Evolutionary conservation across 2,888 invertebrate genomes (phyloP).

Genomic region (Mesoligia furuncula): DNA sequence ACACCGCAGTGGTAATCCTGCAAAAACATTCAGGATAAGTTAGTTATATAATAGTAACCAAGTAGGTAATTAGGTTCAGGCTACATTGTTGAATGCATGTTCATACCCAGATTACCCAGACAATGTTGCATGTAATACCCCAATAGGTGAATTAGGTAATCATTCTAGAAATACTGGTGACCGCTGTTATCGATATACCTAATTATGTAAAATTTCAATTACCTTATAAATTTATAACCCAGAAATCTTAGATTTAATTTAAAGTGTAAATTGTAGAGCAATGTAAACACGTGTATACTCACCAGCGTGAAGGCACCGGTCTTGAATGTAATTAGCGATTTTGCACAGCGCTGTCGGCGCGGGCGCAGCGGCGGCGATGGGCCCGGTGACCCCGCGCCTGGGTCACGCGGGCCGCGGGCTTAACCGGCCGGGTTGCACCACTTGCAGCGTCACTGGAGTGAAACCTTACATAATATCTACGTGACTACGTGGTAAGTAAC

Average conservation of each 20-base stretch:
- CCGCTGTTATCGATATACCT: background rate
- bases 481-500: background rate
- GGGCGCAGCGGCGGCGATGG: constrained; percentile 65
- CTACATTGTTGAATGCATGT: background rate
- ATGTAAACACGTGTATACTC: constrained; percentile 67
- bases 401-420: constrained; percentile 72
- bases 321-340: constrained; percentile 87
- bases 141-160: background rate
- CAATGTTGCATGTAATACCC: too few species aligned
- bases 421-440: constrained; percentile 74
- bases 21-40: background rate
- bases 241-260: constrained; percentile 11
- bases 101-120: background rate
- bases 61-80: background rate
- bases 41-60: background rate
- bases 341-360: constrained; percentile 81
- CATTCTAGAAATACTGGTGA: background rate
- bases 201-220: background rate
- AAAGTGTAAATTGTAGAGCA: constrained; percentile 62
- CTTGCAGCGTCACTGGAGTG: constrained; percentile 69
- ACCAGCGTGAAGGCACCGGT: constrained; percentile 63
- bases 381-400: constrained; percentile 75
- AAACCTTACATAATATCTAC: constrained; percentile 42
- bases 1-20: background rate
- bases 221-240: background rate